A percentile compares a stretch with the other conserved stretches of the same genome.
Conservation (phyloP, 2,797 vertebrate genomes). For the Channallabes apus region DNA sequence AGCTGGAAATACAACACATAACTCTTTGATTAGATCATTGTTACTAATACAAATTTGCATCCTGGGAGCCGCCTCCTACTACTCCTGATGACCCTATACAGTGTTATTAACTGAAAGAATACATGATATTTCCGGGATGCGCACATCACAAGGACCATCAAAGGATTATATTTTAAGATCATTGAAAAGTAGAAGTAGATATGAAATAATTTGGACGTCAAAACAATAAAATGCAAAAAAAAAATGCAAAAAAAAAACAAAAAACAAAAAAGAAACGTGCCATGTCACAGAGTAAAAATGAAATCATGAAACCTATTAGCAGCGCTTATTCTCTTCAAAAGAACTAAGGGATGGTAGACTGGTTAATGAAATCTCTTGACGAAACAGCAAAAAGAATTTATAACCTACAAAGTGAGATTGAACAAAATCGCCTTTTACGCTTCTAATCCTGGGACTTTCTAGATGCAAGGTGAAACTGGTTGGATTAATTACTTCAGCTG, state of each 20-base stretch:
- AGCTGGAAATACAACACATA: slow-evolving; percentile 29
- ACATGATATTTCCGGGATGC: neutral
- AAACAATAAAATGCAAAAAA: slow-evolving; percentile 11
- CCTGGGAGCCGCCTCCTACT: neutral
- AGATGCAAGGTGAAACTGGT: neutral
- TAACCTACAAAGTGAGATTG: neutral
- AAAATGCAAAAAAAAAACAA: no score
- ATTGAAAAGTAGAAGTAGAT: neutral
- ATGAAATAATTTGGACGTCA: neutral
- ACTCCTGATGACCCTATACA: neutral
- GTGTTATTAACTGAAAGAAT: slow-evolving; percentile 6
- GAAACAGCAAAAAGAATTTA: neutral
- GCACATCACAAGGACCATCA: neutral
- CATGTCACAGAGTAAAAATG: neutral
- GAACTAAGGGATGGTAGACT: neutral
- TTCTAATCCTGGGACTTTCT: slow-evolving; percentile 9
- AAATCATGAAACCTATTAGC: neutral
- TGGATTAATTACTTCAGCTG: neutral
- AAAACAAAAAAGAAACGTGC: neutral
- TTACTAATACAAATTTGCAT: slow-evolving; percentile 11
- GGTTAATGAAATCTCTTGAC: neutral
- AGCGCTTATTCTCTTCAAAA: neutral
- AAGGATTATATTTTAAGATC: neutral
- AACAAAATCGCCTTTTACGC: neutral
- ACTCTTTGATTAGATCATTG: slow-evolving; percentile 26